A percentile compares a stretch with the other conserved stretches of the same genome.
These are phyloP conservation scores for Choristoneura fumiferana DNA, from an alignment of 1,140 invertebrate genomes.

Conservation along the genomic window DNA sequence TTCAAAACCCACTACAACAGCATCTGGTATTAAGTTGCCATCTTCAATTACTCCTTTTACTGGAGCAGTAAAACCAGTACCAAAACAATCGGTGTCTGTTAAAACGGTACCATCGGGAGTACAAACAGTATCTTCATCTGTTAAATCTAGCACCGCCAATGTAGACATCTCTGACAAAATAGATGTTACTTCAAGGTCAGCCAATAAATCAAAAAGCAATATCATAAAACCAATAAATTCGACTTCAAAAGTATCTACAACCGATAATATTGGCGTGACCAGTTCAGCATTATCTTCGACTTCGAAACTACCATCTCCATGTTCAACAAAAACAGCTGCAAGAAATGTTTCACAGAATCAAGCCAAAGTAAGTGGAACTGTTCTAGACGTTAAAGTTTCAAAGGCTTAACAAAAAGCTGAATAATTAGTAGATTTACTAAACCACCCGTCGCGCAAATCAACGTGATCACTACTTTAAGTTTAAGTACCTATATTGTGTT, in stretches of 20 bases:
- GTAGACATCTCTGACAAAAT: neutral
- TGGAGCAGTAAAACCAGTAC: neutral
- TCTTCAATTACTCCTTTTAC: neutral
- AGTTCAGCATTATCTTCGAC: neutral
- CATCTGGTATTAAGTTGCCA: neutral
- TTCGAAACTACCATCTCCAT: neutral
- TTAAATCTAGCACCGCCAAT: neutral
- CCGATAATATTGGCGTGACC: neutral
- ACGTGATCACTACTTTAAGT: conserved; percentile 21
- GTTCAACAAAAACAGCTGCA: conserved; percentile 1
- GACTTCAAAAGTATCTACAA: neutral
- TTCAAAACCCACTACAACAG: neutral
- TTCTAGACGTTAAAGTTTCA: conserved; percentile 35
- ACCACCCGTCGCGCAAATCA: conserved; percentile 32
- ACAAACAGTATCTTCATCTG: neutral
- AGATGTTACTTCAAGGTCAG: neutral
- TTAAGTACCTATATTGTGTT: neutral
- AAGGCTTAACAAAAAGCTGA: conserved; percentile 35
- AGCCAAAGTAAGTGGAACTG: conserved; percentile 27
- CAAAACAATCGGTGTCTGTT: neutral
- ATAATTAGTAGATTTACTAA: conserved; percentile 26
- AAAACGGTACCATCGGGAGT: neutral
- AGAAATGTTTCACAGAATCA: conserved; percentile 30
- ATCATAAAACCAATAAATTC: neutral
- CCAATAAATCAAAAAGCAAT: neutral